Conservation (phyloP, 2,888 invertebrate genomes). For the Colletes collaris region DNA sequence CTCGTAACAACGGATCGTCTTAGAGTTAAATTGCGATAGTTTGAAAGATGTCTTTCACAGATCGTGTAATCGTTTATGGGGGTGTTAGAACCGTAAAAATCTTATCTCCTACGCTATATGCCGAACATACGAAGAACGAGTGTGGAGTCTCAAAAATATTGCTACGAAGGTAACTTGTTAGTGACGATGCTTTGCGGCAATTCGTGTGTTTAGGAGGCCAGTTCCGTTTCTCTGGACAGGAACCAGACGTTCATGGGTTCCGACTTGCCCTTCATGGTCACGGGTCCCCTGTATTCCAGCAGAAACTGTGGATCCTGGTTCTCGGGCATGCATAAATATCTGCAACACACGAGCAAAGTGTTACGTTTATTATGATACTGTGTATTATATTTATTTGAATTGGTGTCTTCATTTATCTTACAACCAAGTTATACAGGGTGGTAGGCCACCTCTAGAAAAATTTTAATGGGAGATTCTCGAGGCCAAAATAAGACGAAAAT, state of each 20-base stretch:
- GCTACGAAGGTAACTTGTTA: constrained; percentile 59
- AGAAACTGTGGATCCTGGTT: constrained; percentile 93
- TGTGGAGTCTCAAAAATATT: constrained; percentile 64
- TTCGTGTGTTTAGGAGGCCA: constrained; percentile 69
- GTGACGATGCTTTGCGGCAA: background rate
- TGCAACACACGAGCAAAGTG: constrained; percentile 83
- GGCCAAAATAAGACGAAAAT: too few species aligned
- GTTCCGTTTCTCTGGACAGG: constrained; percentile 85
- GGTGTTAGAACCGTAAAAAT: constrained; percentile 29
- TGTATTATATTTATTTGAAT: too few species aligned
- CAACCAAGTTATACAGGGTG: too few species aligned
- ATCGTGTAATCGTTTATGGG: background rate
- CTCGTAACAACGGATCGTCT: background rate
- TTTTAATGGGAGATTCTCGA: too few species aligned
- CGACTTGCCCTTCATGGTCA: constrained; percentile 96
- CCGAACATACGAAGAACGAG: constrained; percentile 3
- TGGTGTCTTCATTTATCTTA: too few species aligned
- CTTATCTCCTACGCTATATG: constrained; percentile 4
- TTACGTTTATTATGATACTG: too few species aligned
- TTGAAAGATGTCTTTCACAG: background rate
- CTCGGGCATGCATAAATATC: constrained; percentile 91
- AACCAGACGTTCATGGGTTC: constrained; percentile 98
- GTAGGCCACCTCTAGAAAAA: too few species aligned
- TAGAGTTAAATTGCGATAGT: background rate
- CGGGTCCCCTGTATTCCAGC: constrained; percentile 93